Evolutionary conservation across 2,797 vertebrate genomes (phyloP).

Genomic region (Ctenopoma multispine): DNA sequence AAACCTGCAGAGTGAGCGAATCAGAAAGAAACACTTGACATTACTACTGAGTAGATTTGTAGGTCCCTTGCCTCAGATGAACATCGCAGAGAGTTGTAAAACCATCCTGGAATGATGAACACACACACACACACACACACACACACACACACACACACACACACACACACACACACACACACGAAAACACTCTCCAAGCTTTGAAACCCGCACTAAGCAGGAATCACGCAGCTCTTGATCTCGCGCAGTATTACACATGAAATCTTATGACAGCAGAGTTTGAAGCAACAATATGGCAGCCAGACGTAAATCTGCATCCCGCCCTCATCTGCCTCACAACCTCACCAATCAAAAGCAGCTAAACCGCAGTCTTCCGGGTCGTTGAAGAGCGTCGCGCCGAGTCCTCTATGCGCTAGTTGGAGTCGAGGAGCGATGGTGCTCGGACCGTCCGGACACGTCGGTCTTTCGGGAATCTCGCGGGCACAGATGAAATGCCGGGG

Average conservation of each 20-base stretch:
- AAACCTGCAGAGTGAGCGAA: too few relatives aligned
- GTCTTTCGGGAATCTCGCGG: slow-evolving; percentile 48
- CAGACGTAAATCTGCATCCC: slow-evolving; percentile 64
- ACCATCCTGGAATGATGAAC: too few relatives aligned
- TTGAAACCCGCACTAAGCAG: slow-evolving; percentile 4
- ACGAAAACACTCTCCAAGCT: neutral
- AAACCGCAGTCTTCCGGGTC: slow-evolving; percentile 78
- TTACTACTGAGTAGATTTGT: too few relatives aligned
- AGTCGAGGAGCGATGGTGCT: slow-evolving; percentile 78
- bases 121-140: too few relatives aligned
- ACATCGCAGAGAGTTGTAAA: neutral
- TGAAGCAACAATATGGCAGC: slow-evolving; percentile 63
- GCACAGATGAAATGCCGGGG: slow-evolving; percentile 66
- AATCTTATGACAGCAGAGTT: slow-evolving; percentile 34
- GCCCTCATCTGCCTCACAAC: slow-evolving; percentile 71
- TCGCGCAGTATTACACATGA: neutral
- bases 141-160: too few relatives aligned
- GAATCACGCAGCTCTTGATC: neutral
- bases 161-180: too few relatives aligned
- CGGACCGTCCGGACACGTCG: slow-evolving; percentile 61
- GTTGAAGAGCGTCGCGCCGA: slow-evolving; percentile 59
- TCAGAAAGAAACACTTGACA: too few relatives aligned
- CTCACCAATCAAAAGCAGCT: slow-evolving; percentile 81
- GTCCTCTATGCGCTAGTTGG: slow-evolving; percentile 56
- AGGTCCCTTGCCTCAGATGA: neutral